These are phyloP conservation scores for Caenorhabditis remanei DNA, from an alignment of 1,140 invertebrate species.

Conservation along the genomic window DNA sequence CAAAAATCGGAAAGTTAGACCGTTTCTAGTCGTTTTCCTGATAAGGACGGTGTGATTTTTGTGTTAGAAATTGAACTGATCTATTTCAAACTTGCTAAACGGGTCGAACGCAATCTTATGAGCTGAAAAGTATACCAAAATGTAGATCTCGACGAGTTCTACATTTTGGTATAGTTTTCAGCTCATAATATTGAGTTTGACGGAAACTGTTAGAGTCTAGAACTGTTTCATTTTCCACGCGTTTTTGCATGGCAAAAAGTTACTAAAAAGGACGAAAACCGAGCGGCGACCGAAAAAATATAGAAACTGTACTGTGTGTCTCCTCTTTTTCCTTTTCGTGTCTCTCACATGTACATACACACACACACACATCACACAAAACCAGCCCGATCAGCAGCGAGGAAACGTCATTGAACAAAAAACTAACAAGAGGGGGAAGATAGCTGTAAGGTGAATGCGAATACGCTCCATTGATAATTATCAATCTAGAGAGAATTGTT, in stretches of 20 bases:
- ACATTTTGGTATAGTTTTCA: too few species aligned
- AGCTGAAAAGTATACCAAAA: too few species aligned
- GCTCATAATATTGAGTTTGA: too few species aligned
- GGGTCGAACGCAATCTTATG: background rate
- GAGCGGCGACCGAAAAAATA: too few species aligned
- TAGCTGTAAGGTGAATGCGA: background rate
- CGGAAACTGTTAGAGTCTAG: too few species aligned
- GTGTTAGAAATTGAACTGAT: constrained; percentile 1
- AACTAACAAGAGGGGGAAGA: too few species aligned
- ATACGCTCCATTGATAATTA: background rate
- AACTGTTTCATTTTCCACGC: too few species aligned
- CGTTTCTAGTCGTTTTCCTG: background rate
- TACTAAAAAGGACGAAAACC: too few species aligned
- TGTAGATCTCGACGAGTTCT: too few species aligned
- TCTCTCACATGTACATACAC: background rate
- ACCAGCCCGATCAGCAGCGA: constrained; percentile 29
- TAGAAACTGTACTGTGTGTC: too few species aligned
- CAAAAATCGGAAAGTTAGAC: background rate
- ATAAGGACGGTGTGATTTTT: background rate
- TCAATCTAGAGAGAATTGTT: background rate
- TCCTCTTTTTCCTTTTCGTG: background rate
- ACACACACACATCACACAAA: background rate
- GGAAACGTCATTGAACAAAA: constrained; percentile 9
- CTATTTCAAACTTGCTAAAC: background rate
- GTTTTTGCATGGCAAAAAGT: too few species aligned